These are phyloP conservation scores for Mustela erminea DNA, from an alignment of 2,797 vertebrate species.

Conservation along the genomic window DNA sequence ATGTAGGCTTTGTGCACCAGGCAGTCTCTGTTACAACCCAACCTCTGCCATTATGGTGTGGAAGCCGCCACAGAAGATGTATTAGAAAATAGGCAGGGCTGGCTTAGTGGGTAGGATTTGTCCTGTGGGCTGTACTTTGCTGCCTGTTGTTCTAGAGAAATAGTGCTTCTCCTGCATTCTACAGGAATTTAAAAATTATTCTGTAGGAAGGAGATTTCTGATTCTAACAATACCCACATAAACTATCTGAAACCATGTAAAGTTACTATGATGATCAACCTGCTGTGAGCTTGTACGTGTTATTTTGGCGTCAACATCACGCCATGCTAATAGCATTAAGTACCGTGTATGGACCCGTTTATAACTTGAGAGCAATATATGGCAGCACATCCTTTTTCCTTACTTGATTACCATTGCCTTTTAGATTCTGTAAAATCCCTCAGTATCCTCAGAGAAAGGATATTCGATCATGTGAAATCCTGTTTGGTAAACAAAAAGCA, in stretches of 20 bases:
- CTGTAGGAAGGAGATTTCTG: slow-evolving; percentile 8
- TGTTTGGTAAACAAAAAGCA: slow-evolving; percentile 67
- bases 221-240: neutral
- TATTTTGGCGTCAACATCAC: neutral
- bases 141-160: slow-evolving; percentile 18
- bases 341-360: neutral
- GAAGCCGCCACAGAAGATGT: neutral
- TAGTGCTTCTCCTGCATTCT: slow-evolving; percentile 29
- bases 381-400: neutral
- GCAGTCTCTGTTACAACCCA: neutral
- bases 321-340: neutral
- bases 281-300: neutral
- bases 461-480: slow-evolving; percentile 55
- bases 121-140: slow-evolving; percentile 12
- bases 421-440: slow-evolving; percentile 26
- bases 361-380: neutral
- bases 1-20: neutral
- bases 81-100: neutral
- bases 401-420: slow-evolving; percentile 51
- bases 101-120: neutral
- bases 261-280: neutral
- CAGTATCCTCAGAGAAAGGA: slow-evolving; percentile 36
- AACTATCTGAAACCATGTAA: neutral
- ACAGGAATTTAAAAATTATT: slow-evolving; percentile 23
- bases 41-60: neutral